Evolutionary conservation across 2,797 vertebrate species (phyloP).

Genomic region (Phataginus tricuspis): DNA sequence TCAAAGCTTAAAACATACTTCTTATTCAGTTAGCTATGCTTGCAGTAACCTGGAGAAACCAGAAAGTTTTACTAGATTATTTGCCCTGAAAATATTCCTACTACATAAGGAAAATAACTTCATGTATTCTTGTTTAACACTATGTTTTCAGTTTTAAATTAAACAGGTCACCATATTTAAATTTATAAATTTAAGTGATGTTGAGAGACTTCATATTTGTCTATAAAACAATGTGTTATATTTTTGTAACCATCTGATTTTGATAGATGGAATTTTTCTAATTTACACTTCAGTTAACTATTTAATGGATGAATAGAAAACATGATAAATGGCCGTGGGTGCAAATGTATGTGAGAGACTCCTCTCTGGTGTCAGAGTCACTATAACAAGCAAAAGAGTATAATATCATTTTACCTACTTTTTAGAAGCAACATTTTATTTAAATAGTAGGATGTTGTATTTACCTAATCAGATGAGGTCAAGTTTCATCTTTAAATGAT

Average conservation of each 20-base stretch:
- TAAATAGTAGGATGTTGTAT: not conserved
- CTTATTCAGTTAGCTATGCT: not conserved
- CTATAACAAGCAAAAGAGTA: not conserved
- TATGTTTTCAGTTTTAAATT: constrained; percentile 10
- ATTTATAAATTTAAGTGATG: constrained; percentile 9
- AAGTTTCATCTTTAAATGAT: not conserved
- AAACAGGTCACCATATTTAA: not conserved
- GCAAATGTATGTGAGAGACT: not conserved
- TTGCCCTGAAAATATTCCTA: constrained; percentile 10
- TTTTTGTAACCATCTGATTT: constrained; percentile 29
- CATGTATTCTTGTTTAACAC: not conserved
- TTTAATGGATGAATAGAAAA: not conserved
- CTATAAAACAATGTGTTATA: not conserved
- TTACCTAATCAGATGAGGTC: not conserved
- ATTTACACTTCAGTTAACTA: not conserved
- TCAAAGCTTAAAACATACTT: not conserved
- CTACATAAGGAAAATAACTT: not conserved
- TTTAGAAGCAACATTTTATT: not conserved
- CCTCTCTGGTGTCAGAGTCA: not conserved
- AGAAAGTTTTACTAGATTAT: not conserved
- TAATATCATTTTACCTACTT: not conserved
- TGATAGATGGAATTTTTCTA: not conserved
- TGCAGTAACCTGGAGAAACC: not conserved
- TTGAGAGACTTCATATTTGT: not conserved
- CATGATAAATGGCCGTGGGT: not conserved